phyloP scores from a whole-genome alignment of 2,888 invertebrate genomes.

The Epinotia ramella region DNA sequence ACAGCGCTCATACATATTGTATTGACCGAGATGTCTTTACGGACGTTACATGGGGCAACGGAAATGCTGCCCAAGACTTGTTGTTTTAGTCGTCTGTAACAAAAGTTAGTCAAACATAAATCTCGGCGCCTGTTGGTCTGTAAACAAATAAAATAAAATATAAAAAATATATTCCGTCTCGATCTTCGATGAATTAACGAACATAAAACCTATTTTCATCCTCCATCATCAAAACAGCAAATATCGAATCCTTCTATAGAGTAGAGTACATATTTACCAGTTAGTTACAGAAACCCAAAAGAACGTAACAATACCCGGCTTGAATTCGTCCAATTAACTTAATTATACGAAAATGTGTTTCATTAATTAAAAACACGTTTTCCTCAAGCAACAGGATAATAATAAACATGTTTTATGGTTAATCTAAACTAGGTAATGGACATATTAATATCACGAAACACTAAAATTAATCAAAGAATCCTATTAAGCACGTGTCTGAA shows the following conservation, averaged over 20 bases:
- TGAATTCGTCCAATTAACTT: conserved; percentile 31
- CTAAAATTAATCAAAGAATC: conserved; percentile 32
- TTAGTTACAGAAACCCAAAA: background rate
- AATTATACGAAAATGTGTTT: conserved; percentile 33
- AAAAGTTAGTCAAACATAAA: background rate
- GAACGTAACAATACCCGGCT: background rate
- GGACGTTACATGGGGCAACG: conserved; percentile 50
- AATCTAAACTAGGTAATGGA: conserved; percentile 24
- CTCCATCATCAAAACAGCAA: background rate
- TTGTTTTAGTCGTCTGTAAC: background rate
- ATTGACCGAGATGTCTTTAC: conserved; percentile 52
- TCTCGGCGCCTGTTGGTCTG: too few relatives aligned
- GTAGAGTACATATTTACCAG: background rate
- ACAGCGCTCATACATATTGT: conserved; percentile 69
- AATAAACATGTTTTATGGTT: conserved; percentile 23
- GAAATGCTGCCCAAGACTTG: conserved; percentile 1
- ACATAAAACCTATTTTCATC: background rate
- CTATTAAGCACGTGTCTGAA: conserved; percentile 13
- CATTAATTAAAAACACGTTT: conserved; percentile 39
- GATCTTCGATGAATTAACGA: too few relatives aligned
- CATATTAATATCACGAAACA: conserved; percentile 26
- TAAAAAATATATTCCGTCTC: too few relatives aligned
- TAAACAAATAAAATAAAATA: too few relatives aligned
- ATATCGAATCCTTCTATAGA: background rate
- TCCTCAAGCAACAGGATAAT: conserved; percentile 29